phyloP scores from a whole-genome alignment of 1,140 invertebrate species.

The Adelges cooleyi region DNA sequence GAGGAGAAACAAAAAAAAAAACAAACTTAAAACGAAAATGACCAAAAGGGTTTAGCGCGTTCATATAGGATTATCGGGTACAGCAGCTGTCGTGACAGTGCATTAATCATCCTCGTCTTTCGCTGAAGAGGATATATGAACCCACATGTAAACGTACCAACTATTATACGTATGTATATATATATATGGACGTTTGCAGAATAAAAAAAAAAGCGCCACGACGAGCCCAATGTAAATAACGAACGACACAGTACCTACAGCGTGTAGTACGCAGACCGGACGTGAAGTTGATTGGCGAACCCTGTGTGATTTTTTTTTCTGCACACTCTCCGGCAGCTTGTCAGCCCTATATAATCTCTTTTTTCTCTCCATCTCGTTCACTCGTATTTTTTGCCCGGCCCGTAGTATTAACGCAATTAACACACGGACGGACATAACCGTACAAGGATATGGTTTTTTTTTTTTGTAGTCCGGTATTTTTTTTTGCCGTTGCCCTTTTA shows the following conservation, averaged over 20 bases:
- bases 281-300: conserved; percentile 21
- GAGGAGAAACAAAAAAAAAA: background rate
- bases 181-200: background rate
- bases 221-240: background rate
- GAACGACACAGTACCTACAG: background rate
- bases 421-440: conserved; percentile 13
- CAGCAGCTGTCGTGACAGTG: conserved; percentile 22
- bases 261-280: background rate
- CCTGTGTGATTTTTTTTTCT: background rate
- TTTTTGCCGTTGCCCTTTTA: background rate
- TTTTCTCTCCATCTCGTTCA: background rate
- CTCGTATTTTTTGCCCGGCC: background rate
- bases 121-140: conserved; percentile 1
- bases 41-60: conserved; percentile 17
- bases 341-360: too few relatives aligned
- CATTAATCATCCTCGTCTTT: conserved; percentile 25
- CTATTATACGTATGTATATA: background rate
- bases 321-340: background rate
- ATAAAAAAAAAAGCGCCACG: too few relatives aligned
- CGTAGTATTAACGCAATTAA: conserved; percentile 8
- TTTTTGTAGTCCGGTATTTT: conserved; percentile 32
- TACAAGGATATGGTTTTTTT: background rate
- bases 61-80: conserved; percentile 15
- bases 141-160: background rate
- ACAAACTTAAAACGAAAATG: conserved; percentile 5